These are phyloP conservation scores for Bombus impatiens DNA, from an alignment of 1,140 invertebrate genomes.

Conservation along the genomic window DNA sequence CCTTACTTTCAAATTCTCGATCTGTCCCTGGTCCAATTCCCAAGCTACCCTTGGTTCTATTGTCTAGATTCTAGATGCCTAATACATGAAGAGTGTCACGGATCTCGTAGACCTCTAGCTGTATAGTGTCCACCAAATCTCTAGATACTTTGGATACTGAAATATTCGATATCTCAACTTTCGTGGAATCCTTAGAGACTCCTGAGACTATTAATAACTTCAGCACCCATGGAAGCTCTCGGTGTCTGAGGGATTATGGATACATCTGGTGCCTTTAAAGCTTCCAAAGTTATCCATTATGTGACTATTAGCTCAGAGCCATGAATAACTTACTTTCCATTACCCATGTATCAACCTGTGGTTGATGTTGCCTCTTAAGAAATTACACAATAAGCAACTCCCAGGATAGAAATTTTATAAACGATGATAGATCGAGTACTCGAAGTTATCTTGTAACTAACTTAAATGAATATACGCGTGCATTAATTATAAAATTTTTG, in stretches of 20 bases:
- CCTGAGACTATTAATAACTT: neutral
- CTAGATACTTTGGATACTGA: neutral
- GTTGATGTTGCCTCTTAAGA: neutral
- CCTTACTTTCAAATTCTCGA: neutral
- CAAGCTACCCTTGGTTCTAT: neutral
- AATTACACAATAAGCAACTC: neutral
- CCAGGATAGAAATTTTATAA: neutral
- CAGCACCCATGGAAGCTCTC: neutral
- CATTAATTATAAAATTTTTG: neutral
- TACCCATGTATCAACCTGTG: neutral
- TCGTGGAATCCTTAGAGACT: too few relatives aligned
- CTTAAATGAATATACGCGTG: neutral
- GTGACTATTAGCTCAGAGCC: neutral
- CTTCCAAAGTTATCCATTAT: neutral
- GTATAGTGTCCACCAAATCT: neutral
- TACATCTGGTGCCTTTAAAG: neutral
- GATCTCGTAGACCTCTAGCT: neutral
- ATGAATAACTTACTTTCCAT: neutral
- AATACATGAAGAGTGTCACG: neutral
- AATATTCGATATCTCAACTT: neutral
- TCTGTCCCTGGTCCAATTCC: neutral
- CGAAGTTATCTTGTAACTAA: neutral
- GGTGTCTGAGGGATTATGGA: neutral
- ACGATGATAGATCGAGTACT: neutral
- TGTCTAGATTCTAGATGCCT: too few relatives aligned